These are phyloP conservation scores for Atta colombica DNA, from an alignment of 1,140 invertebrate genomes.

Conservation along the genomic window DNA sequence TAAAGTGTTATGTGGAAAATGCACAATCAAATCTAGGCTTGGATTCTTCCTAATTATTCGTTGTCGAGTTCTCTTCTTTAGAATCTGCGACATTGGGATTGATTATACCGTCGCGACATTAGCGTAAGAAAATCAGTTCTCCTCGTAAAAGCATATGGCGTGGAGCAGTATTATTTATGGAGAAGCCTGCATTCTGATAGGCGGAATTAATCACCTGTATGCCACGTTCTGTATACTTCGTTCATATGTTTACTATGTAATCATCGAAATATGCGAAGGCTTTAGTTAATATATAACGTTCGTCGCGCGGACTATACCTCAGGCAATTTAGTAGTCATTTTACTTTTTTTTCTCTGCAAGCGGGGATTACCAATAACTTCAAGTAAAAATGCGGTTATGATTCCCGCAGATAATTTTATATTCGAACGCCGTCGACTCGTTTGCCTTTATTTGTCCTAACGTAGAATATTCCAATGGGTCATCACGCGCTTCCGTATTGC, in stretches of 20 bases:
- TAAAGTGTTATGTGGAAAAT: not conserved
- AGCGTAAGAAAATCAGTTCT: conserved; percentile 1
- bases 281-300: not conserved
- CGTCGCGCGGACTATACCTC: not conserved
- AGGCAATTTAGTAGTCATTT: not conserved
- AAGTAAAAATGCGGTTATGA: not conserved
- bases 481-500: not conserved
- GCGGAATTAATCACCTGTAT: conserved; percentile 43
- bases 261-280: not conserved
- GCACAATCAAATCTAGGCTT: not conserved
- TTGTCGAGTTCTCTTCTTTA: not conserved
- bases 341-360: not conserved
- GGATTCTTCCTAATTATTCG: not conserved
- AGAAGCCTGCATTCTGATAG: conserved; percentile 13
- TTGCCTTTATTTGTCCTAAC: conserved; percentile 18
- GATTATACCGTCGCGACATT: not conserved
- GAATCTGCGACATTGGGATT: not conserved
- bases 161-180: conserved; percentile 54
- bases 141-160: not conserved
- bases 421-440: not conserved
- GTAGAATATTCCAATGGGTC: conserved; percentile 5
- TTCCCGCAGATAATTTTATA: not conserved
- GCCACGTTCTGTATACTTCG: not conserved
- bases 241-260: conserved; percentile 1
- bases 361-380: conserved; percentile 10